phyloP scores from a whole-genome alignment of 2,113 vertebrate genomes.

The Semicossyphus pulcher region DNA sequence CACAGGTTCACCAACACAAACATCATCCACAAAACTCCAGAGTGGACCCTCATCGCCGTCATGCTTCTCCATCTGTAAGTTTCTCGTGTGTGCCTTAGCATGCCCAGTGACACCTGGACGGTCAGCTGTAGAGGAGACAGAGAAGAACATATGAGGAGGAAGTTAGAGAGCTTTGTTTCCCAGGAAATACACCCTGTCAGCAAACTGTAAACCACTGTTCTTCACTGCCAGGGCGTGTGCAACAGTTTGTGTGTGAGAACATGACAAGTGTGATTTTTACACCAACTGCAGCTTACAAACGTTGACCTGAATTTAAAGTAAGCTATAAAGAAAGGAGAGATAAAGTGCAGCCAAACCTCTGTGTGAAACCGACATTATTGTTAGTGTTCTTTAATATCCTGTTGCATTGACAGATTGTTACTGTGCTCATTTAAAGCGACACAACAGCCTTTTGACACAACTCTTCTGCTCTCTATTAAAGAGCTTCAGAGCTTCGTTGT shows the following conservation, averaged over 20 bases:
- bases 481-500: neutral
- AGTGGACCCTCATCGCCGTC: constrained; percentile 82
- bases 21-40: constrained; percentile 82
- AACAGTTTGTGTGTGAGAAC: neutral
- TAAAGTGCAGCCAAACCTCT: neutral
- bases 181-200: constrained; percentile 26
- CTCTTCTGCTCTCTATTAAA: neutral
- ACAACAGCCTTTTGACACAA: neutral
- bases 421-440: constrained; percentile 5
- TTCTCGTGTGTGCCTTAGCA: neutral
- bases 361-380: too few species aligned
- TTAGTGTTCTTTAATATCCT: too few species aligned
- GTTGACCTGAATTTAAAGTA: neutral
- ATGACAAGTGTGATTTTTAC: neutral
- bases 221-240: constrained; percentile 20
- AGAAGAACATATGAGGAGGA: constrained; percentile 20
- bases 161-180: constrained; percentile 56
- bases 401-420: neutral
- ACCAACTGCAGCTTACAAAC: too few species aligned
- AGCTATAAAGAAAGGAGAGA: neutral
- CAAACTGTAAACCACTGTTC: constrained; percentile 45
- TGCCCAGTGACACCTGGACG: constrained; percentile 7
- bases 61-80: constrained; percentile 84
- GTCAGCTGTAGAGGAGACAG: neutral
- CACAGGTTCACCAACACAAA: constrained; percentile 82